Base-by-base conservation (phyloP, 2,888 invertebrate species). In the Lasioglossum leucozonium region DNA sequence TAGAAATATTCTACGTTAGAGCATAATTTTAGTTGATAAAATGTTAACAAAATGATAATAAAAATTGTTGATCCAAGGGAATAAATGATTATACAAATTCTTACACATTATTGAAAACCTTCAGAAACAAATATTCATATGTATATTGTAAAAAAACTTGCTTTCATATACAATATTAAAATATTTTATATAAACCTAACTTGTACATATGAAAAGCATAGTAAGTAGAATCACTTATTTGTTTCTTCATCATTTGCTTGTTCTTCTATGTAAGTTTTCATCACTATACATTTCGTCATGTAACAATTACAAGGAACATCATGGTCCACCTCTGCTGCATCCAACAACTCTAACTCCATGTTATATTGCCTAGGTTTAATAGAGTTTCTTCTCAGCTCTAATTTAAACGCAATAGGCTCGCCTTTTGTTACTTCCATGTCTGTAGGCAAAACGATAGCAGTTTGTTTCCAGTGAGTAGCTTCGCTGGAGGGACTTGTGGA, bases 231-330 rank as follows among this genome's bases (percentile, higher is more conserved):
- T 77, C 13, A 42, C 13, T 51, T 40, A 65, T 82, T 71, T 22
- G 18, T n/a, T 42, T 11, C 4, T 18, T 77, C 34, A 34, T 81
- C 42, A 6, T 47, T 30, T 30, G 6, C 16, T 47, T 42, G 96
- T 90, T 96, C 95, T 51, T 95, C 94, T 91, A 97, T 95, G 92
- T 96, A 96, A 42, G 96, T 95, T 90, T 96, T 97, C 8, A 97
- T 96, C 22, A 98, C 95, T 91, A 98, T 97, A 93, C 98, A 98
- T 93, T 97, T 98, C 0, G 97, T 97, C 96, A 97, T 96, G 92
- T 97, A 96, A 93, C 98, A 98, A 18, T 95, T 92, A 92, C 98
- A 98, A 16, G 98, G 98, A 42, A 97, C 95, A 0, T 98, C 97
- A 93, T 98, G 98, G 40, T 97, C 97, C 11, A 97, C 95, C 69